phyloP scores from a whole-genome alignment of 2,797 vertebrate genomes.

The Aphelocoma californica region DNA sequence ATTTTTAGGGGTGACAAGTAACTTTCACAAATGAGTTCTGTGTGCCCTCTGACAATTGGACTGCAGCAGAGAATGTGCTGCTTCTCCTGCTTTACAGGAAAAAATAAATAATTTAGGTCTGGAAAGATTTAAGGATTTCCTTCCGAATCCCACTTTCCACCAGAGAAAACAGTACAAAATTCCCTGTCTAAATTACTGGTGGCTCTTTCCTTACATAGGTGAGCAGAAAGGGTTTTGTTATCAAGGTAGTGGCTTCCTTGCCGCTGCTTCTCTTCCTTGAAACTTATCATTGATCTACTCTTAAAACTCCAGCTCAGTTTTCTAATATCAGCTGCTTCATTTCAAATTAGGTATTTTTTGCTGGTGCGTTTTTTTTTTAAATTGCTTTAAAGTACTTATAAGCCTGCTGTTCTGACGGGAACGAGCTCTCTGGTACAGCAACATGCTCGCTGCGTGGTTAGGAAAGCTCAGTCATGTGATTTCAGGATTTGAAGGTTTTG shows the following conservation, averaged over 20 bases:
- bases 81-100: background rate
- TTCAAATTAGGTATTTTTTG: background rate
- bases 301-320: background rate
- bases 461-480: conserved; percentile 42
- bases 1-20: background rate
- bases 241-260: background rate
- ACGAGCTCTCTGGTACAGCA: background rate
- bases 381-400: background rate
- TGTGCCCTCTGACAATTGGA: background rate
- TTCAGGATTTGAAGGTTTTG: conserved; percentile 22
- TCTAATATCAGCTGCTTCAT: background rate
- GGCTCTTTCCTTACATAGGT: background rate
- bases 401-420: background rate
- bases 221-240: background rate
- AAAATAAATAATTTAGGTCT: background rate
- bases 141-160: background rate
- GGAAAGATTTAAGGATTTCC: background rate
- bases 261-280: background rate
- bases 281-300: background rate
- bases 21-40: background rate
- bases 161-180: background rate
- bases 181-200: background rate
- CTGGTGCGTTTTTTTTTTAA: background rate
- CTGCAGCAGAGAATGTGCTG: background rate
- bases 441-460: background rate